phyloP scores from a whole-genome alignment of 2,797 vertebrate genomes.

The Strix occidentalis region DNA sequence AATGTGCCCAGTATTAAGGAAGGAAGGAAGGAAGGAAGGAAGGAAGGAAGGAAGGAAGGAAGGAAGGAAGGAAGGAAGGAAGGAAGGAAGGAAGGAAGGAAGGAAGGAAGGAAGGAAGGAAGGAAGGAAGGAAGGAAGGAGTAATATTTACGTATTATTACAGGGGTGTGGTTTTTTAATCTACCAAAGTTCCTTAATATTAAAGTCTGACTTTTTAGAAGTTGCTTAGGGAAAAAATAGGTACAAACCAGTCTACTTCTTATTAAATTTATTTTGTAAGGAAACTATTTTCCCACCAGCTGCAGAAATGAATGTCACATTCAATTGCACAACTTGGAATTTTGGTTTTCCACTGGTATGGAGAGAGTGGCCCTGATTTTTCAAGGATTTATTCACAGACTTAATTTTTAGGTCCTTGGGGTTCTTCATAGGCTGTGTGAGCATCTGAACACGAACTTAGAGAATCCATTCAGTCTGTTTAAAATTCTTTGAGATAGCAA shows the following conservation, averaged over 20 bases:
- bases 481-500: neutral
- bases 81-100: neutral
- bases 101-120: too few species aligned
- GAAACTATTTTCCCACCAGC: slow-evolving; percentile 35
- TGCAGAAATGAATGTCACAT: slow-evolving; percentile 24
- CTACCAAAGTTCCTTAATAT: neutral
- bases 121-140: too few species aligned
- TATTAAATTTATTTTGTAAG: slow-evolving; percentile 38
- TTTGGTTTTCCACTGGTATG: slow-evolving; percentile 1
- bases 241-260: slow-evolving; percentile 11
- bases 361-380: neutral
- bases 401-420: neutral
- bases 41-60: neutral
- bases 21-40: neutral
- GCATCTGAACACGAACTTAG: neutral
- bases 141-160: neutral
- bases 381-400: neutral
- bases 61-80: neutral
- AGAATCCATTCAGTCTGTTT: neutral
- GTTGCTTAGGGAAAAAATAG: neutral
- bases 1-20: neutral
- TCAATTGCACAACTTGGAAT: neutral
- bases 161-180: neutral
- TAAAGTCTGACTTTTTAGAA: slow-evolving; percentile 6
- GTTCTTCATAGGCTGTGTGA: neutral